Conservation (phyloP, 2,888 invertebrate species). For the Helleia helle region DNA sequence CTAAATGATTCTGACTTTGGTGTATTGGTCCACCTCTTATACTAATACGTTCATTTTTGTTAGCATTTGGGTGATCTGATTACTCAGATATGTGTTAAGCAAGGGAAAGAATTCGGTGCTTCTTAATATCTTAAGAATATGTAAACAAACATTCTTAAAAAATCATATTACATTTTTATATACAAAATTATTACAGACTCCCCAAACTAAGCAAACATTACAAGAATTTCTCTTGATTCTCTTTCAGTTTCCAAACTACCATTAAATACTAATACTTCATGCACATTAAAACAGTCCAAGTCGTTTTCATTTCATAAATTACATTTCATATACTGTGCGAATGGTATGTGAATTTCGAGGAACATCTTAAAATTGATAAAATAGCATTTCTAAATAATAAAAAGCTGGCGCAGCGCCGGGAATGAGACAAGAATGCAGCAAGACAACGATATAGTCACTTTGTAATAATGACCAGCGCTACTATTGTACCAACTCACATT, state of each 20-base stretch:
- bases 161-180: too few relatives aligned
- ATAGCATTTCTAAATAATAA: conserved; percentile 44
- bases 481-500: neutral
- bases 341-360: neutral
- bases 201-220: too few relatives aligned
- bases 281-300: neutral
- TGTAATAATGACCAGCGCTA: conserved; percentile 13
- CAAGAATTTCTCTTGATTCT: neutral
- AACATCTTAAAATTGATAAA: conserved; percentile 26
- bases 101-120: too few relatives aligned
- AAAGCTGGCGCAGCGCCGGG: conserved; percentile 35
- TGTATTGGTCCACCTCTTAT: too few relatives aligned
- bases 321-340: conserved; percentile 1
- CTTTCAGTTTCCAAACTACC: neutral
- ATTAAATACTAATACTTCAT: conserved; percentile 5
- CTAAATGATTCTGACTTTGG: too few relatives aligned
- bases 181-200: too few relatives aligned
- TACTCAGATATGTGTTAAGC: too few relatives aligned
- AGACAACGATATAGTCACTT: conserved; percentile 30
- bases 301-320: conserved; percentile 3
- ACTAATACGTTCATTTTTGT: too few relatives aligned
- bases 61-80: too few relatives aligned
- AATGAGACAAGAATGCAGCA: conserved; percentile 34
- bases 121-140: too few relatives aligned
- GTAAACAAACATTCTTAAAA: too few relatives aligned